Evolutionary conservation across 2,888 invertebrate species (phyloP).

Genomic region (Lasioglossum figueresi): DNA sequence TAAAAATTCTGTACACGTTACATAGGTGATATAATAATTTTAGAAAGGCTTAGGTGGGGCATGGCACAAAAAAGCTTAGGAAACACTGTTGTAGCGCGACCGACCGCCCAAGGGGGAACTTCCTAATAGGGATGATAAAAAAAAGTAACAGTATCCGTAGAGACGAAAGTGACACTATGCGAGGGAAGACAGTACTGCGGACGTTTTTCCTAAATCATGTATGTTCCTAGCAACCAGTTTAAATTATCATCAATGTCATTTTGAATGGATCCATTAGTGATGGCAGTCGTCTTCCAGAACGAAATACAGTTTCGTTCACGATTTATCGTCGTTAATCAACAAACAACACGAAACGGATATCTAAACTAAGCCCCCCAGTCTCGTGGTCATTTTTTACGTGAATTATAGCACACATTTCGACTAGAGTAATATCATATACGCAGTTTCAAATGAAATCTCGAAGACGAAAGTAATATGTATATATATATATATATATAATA

Average conservation of each 20-base stretch:
- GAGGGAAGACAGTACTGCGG: too few species aligned
- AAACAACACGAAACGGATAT: constrained; percentile 53
- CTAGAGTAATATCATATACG: constrained; percentile 66
- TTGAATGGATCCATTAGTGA: background rate
- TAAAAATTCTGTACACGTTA: too few species aligned
- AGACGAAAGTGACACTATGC: too few species aligned
- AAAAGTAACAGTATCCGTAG: too few species aligned
- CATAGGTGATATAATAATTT: too few species aligned
- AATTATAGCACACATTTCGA: constrained; percentile 65
- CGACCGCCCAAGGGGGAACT: too few species aligned
- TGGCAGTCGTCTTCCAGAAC: constrained; percentile 1
- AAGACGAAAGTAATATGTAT: constrained; percentile 63
- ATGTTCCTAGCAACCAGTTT: background rate
- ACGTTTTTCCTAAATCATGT: background rate
- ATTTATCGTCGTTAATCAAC: constrained; percentile 51
- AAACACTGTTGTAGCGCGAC: too few species aligned
- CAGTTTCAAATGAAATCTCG: constrained; percentile 54
- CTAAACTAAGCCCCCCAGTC: constrained; percentile 43
- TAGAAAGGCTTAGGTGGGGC: too few species aligned
- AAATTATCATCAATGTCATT: background rate
- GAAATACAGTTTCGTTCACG: constrained; percentile 44
- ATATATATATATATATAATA: too few species aligned
- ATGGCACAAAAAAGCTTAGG: too few species aligned
- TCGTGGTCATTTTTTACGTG: constrained; percentile 45
- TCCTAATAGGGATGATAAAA: too few species aligned